Evolutionary conservation across 2,113 vertebrate species (phyloP), one percentile per base, ranked within the genome.

Genomic region (Sporophila hypoxantha): DNA sequence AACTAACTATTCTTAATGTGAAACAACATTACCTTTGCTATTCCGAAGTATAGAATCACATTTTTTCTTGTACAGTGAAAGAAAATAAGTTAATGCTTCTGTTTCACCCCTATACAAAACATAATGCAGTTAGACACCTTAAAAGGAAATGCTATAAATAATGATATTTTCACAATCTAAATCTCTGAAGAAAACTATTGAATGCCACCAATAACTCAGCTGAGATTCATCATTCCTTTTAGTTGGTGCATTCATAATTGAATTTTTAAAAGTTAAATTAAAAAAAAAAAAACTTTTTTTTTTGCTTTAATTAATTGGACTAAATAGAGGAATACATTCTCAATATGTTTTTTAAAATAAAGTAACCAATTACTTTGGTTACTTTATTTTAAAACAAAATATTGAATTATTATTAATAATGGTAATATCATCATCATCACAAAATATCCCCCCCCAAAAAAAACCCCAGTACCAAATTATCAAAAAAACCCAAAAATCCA

Each of bases 401-500:
- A 49, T 42, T 2, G 0, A 76, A n/a, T 32, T 36, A 27, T 42
- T 50, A 36, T 34, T 5, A 46, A 34, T 46, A 9, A n/a, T 15
- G 8, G 1, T 59, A 53, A 32, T 8, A 50, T 29, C 5, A 32
- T 18, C 25, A 42, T 30, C 16, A 32, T 34, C 12, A 34, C 12
- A 56, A 53, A 25, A 50, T 15, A 44, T 8, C 3, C 9, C 6
- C 4, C 4, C 2, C 7, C 20, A 32, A 41, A 21, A 18, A 15
- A 34, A 68, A 41, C 10, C 3, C 4, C 8, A 57, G 14, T 17
- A 61, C 8, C 17, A 69, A 70, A 34, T 14, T 17, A 44, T n/a
- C 6, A 75, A 66, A 52, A 57, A 44, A 10, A 0, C 1, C 2
- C 15, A 20, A 30, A 29, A 78, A 11, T 32, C 6, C 0, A 1